Evolutionary conservation across 2,113 vertebrate genomes (phyloP), one percentile per base, ranked within the genome.

Genomic region (Spilogale gracilis): DNA sequence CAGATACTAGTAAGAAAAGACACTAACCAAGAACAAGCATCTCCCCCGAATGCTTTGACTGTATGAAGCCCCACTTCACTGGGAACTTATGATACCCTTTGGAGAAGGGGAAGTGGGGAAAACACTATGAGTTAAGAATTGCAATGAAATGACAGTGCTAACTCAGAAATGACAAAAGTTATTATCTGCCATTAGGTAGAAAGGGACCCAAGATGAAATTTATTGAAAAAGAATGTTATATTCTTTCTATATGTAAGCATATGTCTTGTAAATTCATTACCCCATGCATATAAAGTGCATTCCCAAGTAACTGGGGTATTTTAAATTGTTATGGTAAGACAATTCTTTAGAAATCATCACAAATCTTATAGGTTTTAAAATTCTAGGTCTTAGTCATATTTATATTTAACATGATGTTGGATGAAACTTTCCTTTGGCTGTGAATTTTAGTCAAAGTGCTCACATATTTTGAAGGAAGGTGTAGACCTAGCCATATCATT

Each of bases 371-470:
- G 25, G 13, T 81, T 87, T 92, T 71, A 10, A 73, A 95, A 74
- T n/a, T 83, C 60, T 76, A 71, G 16, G 14, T 87, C 50, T 85
- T 60, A 91, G 30, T 69, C 60, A 50, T 58, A 48, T 79, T 79
- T 86, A 71, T 52, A 32, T 18, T 25, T 52, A 50, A 30, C 18
- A 52, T 52, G 38, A 71, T 38, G 23, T 80, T 43, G 45, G 61
- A 78, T 84, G 16, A 85, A 86, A 18, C 56, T 43, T 91, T 85
- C 50, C 50, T 90, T 90, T 85, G 78, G 32, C 56, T 94, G 21
- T 79, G 48, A 11, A 79, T 85, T 71, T 85, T 43, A 93, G 45
- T 60, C 43, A 50, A 76, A 74, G n/a, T 56, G 16, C 32, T 6
- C 25, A 84, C 20, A 65, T n/a, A 50, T 50, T 50, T 38, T 91